phyloP scores from a whole-genome alignment of 2,888 invertebrate genomes.

The Eueremaeus valkanovi region DNA sequence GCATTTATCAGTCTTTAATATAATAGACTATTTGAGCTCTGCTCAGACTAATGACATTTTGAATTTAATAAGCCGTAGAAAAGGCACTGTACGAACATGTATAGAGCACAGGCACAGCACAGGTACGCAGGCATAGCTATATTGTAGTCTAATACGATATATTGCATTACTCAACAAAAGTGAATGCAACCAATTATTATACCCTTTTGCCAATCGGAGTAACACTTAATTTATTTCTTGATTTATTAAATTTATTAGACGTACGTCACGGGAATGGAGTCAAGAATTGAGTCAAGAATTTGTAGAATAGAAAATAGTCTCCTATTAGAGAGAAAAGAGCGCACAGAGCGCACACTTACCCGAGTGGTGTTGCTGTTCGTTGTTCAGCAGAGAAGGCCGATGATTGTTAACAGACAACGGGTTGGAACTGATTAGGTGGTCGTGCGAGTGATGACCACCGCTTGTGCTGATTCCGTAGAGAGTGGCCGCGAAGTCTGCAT shows the following conservation, averaged over 20 bases:
- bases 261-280: background rate
- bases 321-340: background rate
- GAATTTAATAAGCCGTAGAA: slow-evolving; percentile 19
- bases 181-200: slow-evolving; percentile 10
- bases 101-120: no score
- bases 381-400: slow-evolving; percentile 19
- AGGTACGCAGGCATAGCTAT: background rate
- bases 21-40: background rate
- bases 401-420: background rate
- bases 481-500: slow-evolving; percentile 35
- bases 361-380: slow-evolving; percentile 28
- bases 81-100: no score
- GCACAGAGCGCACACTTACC: background rate
- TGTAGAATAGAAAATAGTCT: no score
- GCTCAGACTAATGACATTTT: slow-evolving; percentile 10
- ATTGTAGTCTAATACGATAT: background rate
- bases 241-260: slow-evolving; percentile 24
- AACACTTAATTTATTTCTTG: slow-evolving; percentile 23
- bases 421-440: background rate
- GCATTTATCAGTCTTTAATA: slow-evolving; percentile 13
- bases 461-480: slow-evolving; percentile 32
- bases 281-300: background rate
- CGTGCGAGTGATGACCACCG: slow-evolving; percentile 31
- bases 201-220: background rate
- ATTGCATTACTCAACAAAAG: slow-evolving; percentile 7